A percentile compares a stretch with the other conserved stretches of the same genome.
Evolutionary conservation across 2,888 invertebrate genomes (phyloP).

Genomic region (Cheiracanthium punctorium): DNA sequence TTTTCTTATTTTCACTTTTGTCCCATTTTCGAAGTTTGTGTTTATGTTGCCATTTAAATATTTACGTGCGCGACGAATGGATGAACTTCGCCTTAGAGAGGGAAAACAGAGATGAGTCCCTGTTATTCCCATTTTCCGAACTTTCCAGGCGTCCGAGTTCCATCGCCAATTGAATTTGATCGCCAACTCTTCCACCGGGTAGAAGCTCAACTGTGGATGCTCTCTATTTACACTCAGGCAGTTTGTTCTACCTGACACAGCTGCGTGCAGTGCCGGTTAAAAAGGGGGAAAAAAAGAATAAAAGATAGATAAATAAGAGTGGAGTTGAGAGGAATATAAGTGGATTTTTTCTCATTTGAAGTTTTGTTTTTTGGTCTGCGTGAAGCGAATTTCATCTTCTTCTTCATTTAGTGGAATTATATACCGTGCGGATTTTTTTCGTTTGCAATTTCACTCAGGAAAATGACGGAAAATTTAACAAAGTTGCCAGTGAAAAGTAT

Average conservation of each 20-base stretch:
- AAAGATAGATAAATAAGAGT: not conserved
- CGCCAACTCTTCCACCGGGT: not conserved
- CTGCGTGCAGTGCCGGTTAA: not conserved
- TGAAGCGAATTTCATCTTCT: not conserved
- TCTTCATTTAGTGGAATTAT: not conserved
- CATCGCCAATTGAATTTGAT: not conserved
- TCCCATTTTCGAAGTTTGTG: too few relatives aligned
- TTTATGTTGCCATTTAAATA: too few relatives aligned
- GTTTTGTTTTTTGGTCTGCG: not conserved
- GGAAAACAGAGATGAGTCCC: too few relatives aligned
- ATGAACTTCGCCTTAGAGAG: too few relatives aligned
- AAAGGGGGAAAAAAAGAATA: not conserved
- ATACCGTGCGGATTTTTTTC: too few relatives aligned
- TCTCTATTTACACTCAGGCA: not conserved
- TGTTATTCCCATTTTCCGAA: too few relatives aligned
- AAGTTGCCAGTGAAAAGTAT: constrained; percentile 64
- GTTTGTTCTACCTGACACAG: not conserved
- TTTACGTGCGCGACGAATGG: too few relatives aligned
- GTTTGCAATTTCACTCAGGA: too few relatives aligned
- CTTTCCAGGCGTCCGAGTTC: too few relatives aligned
- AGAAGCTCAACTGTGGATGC: not conserved
- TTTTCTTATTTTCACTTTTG: too few relatives aligned
- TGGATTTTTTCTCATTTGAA: not conserved
- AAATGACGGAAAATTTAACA: constrained; percentile 60
- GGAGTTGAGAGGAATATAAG: not conserved